Evolutionary conservation across 2,113 vertebrate genomes (phyloP).

Genomic region (Aramus guarauna): DNA sequence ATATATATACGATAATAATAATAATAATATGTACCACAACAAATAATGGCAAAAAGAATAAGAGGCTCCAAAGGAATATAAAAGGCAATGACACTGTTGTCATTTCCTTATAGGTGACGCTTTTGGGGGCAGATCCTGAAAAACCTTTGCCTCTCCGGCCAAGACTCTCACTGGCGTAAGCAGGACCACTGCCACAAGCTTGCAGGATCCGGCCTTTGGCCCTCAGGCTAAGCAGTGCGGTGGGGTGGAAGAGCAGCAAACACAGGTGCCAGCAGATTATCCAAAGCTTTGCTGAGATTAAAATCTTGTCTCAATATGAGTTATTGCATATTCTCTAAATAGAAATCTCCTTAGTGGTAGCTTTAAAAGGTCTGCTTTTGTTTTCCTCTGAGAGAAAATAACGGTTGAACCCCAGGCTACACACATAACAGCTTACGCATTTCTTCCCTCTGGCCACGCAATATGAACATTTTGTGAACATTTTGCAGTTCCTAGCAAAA

Average conservation of each 20-base stretch:
- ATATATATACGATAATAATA: no score
- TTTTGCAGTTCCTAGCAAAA: not conserved
- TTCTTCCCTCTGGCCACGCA: not conserved
- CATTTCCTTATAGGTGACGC: not conserved
- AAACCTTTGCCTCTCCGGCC: not conserved
- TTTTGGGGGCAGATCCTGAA: not conserved
- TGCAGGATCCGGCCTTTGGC: not conserved
- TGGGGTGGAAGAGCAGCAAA: constrained; percentile 46
- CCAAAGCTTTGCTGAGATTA: constrained; percentile 68
- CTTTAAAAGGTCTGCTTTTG: constrained; percentile 52
- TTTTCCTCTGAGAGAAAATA: constrained; percentile 16
- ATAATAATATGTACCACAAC: not conserved
- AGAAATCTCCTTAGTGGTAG: constrained; percentile 61
- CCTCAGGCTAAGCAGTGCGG: not conserved
- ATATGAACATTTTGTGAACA: not conserved
- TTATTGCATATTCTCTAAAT: constrained; percentile 65
- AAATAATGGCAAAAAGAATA: not conserved
- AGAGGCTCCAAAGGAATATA: not conserved
- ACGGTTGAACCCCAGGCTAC: not conserved
- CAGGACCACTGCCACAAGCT: not conserved
- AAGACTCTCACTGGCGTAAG: not conserved
- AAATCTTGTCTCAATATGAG: constrained; percentile 66
- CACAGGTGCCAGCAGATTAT: constrained; percentile 65
- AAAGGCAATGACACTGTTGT: not conserved
- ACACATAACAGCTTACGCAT: not conserved